These are phyloP conservation scores for Oscheius onirici DNA, from an alignment of 2,888 invertebrate species.

Conservation along the genomic window DNA sequence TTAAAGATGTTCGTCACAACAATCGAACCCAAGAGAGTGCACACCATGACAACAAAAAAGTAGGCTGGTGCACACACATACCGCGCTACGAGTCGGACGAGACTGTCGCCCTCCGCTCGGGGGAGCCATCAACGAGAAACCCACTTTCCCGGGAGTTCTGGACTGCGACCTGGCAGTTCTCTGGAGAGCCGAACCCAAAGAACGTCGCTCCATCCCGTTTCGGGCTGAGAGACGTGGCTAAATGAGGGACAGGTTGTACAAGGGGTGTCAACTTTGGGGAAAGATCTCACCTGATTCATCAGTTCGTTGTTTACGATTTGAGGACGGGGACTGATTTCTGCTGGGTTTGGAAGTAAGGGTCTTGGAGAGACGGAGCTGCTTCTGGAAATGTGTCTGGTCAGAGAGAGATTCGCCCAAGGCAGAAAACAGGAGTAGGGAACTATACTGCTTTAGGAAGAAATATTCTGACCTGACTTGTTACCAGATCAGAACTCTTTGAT, in stretches of 20 bases:
- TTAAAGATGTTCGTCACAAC: neutral
- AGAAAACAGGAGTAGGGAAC: no score
- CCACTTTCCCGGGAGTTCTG: slow-evolving; percentile 6
- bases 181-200: slow-evolving; percentile 16
- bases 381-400: neutral
- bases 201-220: slow-evolving; percentile 25
- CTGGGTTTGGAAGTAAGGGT: neutral
- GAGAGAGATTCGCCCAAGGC: neutral
- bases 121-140: neutral
- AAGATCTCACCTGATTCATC: neutral
- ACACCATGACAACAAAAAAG: neutral
- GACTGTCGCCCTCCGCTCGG: slow-evolving; percentile 20
- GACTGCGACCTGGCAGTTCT: slow-evolving; percentile 12
- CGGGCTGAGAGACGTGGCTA: slow-evolving; percentile 22
- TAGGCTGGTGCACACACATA: slow-evolving; percentile 7
- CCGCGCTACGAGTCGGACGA: slow-evolving; percentile 17
- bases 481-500: no score
- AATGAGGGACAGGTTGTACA: neutral
- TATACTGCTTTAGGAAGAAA: no score
- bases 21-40: neutral
- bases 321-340: neutral
- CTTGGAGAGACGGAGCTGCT: slow-evolving; percentile 26
- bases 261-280: neutral
- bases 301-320: neutral
- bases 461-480: no score